These are phyloP conservation scores for Nestor notabilis DNA, from an alignment of 2,113 vertebrate species.

Conservation along the genomic window DNA sequence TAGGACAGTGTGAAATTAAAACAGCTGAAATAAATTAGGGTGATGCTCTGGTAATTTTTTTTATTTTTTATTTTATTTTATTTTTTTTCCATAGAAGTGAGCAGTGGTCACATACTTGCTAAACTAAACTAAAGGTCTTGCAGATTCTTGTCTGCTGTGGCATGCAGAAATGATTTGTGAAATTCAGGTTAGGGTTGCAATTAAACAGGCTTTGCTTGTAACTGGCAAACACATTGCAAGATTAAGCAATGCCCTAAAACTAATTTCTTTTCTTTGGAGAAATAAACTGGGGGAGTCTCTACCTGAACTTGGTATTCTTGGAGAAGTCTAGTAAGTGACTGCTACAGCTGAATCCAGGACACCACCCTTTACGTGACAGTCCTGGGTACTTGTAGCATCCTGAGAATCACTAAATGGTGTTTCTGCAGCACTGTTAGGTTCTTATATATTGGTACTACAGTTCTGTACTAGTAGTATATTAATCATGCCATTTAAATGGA, in stretches of 20 bases:
- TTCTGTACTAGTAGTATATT: not conserved
- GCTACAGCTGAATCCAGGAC: too few species aligned
- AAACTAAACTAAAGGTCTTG: not conserved
- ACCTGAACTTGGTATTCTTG: not conserved
- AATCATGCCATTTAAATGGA: not conserved
- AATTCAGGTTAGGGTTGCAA: conserved; percentile 38
- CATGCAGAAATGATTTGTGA: not conserved
- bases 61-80: not conserved
- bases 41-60: not conserved
- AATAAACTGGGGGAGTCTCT: not conserved
- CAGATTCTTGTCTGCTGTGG: not conserved
- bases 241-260: not conserved
- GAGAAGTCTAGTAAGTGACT: not conserved
- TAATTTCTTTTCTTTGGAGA: not conserved
- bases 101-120: not conserved
- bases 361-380: not conserved
- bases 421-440: not conserved
- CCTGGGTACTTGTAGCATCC: not conserved
- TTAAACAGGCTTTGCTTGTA: not conserved
- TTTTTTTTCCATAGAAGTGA: accelerated
- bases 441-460: not conserved
- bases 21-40: not conserved
- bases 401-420: not conserved
- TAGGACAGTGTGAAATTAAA: not conserved
- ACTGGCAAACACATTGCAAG: not conserved